Evolutionary conservation across 2,797 vertebrate species (phyloP).

Genomic region (Danio aesculapii): DNA sequence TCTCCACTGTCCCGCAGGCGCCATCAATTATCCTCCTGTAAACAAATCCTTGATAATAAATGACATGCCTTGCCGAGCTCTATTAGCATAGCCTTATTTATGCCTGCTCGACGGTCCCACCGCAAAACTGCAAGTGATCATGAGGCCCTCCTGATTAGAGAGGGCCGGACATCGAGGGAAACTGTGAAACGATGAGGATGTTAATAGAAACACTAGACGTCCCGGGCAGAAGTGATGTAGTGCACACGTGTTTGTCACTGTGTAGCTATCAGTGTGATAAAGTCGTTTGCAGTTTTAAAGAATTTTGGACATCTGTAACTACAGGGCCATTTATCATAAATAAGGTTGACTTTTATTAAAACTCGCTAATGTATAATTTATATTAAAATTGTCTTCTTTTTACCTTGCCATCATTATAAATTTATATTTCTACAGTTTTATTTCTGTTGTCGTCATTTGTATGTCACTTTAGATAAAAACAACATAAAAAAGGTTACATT

Average conservation of each 20-base stretch:
- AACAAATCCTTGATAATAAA: conserved; percentile 93
- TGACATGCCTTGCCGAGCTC: conserved; percentile 69
- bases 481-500: no score
- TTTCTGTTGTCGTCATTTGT: no score
- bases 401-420: no score
- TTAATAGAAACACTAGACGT: conserved; percentile 32
- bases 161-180: conserved; percentile 54
- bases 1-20: conserved; percentile 94
- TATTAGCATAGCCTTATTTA: conserved; percentile 82
- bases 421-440: no score
- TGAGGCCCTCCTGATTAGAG: conserved; percentile 64
- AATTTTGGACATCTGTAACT: not conserved
- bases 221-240: conserved; percentile 14
- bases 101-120: conserved; percentile 65
- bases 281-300: not conserved
- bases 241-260: conserved; percentile 2
- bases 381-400: not conserved
- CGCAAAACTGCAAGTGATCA: conserved; percentile 68
- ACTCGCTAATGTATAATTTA: not conserved
- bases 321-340: not conserved
- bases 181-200: conserved; percentile 40
- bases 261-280: not conserved
- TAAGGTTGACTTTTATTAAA: not conserved
- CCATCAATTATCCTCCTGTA: conserved; percentile 98
- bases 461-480: no score